Evolutionary conservation across 2,888 invertebrate species (phyloP).

Genomic region (Cryptocephalus primarius): DNA sequence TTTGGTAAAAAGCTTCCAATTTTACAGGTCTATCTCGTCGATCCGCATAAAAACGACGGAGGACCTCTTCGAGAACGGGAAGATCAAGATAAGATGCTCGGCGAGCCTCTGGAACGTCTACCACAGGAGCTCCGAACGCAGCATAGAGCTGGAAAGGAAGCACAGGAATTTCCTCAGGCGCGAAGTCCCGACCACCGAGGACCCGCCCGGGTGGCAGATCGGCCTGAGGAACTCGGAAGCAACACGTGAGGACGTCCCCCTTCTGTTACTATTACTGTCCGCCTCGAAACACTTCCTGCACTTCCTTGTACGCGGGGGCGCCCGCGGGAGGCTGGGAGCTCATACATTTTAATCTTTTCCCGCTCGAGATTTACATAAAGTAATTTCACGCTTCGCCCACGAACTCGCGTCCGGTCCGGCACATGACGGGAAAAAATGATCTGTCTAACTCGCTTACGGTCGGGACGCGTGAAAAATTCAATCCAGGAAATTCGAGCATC

Average conservation of each 20-base stretch:
- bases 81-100: slow-evolving; percentile 48
- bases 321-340: too few species aligned
- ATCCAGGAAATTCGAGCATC: too few species aligned
- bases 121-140: slow-evolving; percentile 56
- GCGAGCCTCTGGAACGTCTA: slow-evolving; percentile 56
- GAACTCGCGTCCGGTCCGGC: too few species aligned
- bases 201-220: slow-evolving; percentile 12
- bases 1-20: background rate
- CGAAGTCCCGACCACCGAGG: too few species aligned
- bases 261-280: too few species aligned
- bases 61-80: slow-evolving; percentile 27
- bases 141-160: slow-evolving; percentile 27
- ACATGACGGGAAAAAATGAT: too few species aligned
- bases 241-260: background rate
- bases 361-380: too few species aligned
- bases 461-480: too few species aligned
- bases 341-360: background rate
- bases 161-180: background rate
- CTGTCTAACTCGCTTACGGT: too few species aligned
- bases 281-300: too few species aligned
- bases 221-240: slow-evolving; percentile 4
- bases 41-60: slow-evolving; percentile 27
- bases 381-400: too few species aligned
- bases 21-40: background rate
- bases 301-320: too few species aligned